phyloP scores from a whole-genome alignment of 92 coral and sea anemone genomes.

The Metridium senile region DNA sequence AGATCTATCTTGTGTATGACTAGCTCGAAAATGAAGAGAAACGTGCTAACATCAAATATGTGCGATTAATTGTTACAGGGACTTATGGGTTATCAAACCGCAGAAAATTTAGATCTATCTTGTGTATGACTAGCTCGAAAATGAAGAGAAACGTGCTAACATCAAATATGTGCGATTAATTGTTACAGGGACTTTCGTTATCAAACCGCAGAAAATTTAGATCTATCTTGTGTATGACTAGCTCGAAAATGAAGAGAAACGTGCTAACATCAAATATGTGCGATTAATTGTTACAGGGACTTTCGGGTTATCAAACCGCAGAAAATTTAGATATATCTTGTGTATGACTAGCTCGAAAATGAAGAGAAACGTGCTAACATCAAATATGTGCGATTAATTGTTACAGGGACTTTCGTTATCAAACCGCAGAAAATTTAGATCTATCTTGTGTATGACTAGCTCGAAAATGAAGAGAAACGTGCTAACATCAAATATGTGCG shows the following conservation, averaged over 20 bases:
- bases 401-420: conserved; percentile 86
- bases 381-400: conserved; percentile 86
- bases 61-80: too few relatives aligned
- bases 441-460: neutral
- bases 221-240: neutral
- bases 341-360: neutral
- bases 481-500: conserved; percentile 91
- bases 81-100: too few relatives aligned
- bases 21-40: too few relatives aligned
- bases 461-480: too few relatives aligned
- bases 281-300: conserved; percentile 83
- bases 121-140: too few relatives aligned
- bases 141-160: too few relatives aligned
- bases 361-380: conserved; percentile 77
- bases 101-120: too few relatives aligned
- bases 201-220: conserved; percentile 68
- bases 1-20: too few relatives aligned
- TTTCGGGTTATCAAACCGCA: conserved; percentile 85
- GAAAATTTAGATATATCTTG: conserved; percentile 34
- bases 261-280: conserved; percentile 89
- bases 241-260: conserved; percentile 20
- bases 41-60: too few relatives aligned
- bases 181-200: too few relatives aligned
- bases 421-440: conserved; percentile 71
- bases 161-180: too few relatives aligned